phyloP scores from a whole-genome alignment of 2,113 vertebrate genomes.

The Muntiacus muntjak region DNA sequence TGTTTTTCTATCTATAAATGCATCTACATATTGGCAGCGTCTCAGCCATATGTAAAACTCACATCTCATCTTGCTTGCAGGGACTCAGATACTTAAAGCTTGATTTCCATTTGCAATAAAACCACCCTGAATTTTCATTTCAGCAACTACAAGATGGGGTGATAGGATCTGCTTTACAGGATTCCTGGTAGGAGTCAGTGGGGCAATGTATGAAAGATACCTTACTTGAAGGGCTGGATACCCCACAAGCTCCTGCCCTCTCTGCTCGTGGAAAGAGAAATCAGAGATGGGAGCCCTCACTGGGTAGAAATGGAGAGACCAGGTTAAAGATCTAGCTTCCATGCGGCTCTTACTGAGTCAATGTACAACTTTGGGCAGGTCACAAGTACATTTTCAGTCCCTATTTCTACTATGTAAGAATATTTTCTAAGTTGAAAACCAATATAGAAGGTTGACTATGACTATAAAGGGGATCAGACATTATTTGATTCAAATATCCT shows the following conservation, averaged over 20 bases:
- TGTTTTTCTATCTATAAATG: background rate
- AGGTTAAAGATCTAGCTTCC: background rate
- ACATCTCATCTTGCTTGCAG: background rate
- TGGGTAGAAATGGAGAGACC: no score
- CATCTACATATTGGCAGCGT: background rate
- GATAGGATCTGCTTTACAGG: background rate
- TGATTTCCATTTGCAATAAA: background rate
- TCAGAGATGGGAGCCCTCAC: background rate
- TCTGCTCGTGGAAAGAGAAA: background rate
- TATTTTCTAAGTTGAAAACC: background rate
- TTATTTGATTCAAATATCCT: conserved; percentile 20
- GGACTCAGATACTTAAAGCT: background rate
- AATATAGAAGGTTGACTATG: background rate
- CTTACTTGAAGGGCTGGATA: background rate
- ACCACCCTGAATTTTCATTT: background rate
- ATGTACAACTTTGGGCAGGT: accelerated
- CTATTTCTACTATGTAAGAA: background rate
- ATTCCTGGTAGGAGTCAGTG: background rate
- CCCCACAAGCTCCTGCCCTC: background rate
- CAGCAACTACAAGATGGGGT: background rate
- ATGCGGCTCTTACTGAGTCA: background rate
- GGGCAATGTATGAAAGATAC: background rate
- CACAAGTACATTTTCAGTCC: background rate
- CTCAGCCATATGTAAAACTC: background rate
- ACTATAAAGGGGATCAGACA: background rate